Evolutionary conservation across 2,888 invertebrate species (phyloP).

Genomic region (Meiosimyza decipiens): DNA sequence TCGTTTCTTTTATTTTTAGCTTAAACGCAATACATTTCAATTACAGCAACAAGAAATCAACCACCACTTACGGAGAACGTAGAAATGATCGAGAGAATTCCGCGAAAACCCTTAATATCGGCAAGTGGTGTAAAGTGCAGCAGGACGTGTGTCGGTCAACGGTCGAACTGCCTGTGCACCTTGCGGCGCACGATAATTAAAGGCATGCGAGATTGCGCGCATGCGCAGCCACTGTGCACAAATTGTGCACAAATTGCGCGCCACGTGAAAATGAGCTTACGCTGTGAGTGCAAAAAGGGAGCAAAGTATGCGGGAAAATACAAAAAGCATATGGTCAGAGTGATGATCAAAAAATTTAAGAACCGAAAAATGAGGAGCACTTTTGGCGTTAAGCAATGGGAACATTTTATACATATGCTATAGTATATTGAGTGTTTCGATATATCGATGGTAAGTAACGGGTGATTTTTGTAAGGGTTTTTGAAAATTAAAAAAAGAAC

Average conservation of each 20-base stretch:
- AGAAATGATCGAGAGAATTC: neutral
- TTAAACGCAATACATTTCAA: too few relatives aligned
- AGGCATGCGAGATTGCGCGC: slow-evolving; percentile 24
- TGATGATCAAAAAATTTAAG: slow-evolving; percentile 5
- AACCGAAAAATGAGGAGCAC: slow-evolving; percentile 4
- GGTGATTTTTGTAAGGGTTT: too few relatives aligned
- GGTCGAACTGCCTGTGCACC: neutral
- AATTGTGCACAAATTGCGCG: slow-evolving; percentile 1
- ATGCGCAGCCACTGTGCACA: slow-evolving; percentile 28
- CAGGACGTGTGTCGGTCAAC: slow-evolving; percentile 27
- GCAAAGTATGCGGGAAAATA: slow-evolving; percentile 34
- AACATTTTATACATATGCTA: too few relatives aligned
- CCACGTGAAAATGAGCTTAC: too few relatives aligned
- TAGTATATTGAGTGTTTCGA: too few relatives aligned
- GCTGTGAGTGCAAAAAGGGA: too few relatives aligned
- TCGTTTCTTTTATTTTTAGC: too few relatives aligned
- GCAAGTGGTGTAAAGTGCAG: slow-evolving; percentile 13
- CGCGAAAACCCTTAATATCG: slow-evolving; percentile 3
- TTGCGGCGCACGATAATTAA: slow-evolving; percentile 22
- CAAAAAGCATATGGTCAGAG: slow-evolving; percentile 40
- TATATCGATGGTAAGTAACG: too few relatives aligned
- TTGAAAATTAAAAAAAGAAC: too few relatives aligned
- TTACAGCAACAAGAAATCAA: too few relatives aligned
- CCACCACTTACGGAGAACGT: neutral
- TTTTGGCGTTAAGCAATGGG: neutral